Evolutionary conservation across 2,797 vertebrate species (phyloP).

Genomic region (Myotis planiceps): DNA sequence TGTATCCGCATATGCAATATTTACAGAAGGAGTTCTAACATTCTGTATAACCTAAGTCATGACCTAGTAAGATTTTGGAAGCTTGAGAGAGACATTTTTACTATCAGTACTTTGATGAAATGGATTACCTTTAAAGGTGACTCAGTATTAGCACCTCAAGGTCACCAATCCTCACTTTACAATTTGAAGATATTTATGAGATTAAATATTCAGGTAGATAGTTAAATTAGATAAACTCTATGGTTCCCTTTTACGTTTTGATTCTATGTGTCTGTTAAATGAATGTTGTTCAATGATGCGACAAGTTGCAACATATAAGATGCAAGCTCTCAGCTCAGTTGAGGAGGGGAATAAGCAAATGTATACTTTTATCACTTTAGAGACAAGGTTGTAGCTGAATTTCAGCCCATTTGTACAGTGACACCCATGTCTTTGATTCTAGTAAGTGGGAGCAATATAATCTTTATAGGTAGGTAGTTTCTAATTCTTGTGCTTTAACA

Average conservation of each 20-base stretch:
- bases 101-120: not conserved
- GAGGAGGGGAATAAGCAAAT: not conserved
- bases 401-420: not conserved
- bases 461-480: not conserved
- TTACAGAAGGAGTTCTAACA: not conserved
- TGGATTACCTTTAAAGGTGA: not conserved
- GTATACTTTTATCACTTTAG: not conserved
- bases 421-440: not conserved
- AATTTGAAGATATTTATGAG: not conserved
- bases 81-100: not conserved
- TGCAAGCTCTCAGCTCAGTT: not conserved
- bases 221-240: not conserved
- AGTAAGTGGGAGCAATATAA: not conserved
- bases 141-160: not conserved
- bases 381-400: not conserved
- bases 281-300: not conserved
- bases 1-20: not conserved
- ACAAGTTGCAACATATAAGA: not conserved
- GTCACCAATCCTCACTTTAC: not conserved
- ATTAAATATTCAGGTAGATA: not conserved
- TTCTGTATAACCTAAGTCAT: not conserved
- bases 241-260: not conserved
- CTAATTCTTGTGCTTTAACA: not conserved
- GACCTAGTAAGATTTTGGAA: not conserved
- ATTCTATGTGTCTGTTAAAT: not conserved